Percentiles rank a stretch among this genome's conserved stretches.
Conservation (phyloP, 2,797 vertebrate genomes). For the Liasis olivaceus region DNA sequence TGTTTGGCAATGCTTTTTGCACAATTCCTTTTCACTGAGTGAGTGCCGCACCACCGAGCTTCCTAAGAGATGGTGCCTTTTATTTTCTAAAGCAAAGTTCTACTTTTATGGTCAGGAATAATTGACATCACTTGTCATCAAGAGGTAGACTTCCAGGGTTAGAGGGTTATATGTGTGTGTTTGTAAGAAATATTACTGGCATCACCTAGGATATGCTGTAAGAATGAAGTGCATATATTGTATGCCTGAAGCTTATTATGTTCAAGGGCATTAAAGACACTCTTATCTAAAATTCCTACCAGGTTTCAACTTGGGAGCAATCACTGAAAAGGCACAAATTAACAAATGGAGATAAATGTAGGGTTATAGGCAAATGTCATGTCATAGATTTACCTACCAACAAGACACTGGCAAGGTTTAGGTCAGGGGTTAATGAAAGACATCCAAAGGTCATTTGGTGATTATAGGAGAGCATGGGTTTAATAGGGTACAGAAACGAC, state of each 20-base stretch:
- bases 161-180: conserved; percentile 33
- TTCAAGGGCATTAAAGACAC: conserved; percentile 62
- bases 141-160: conserved; percentile 34
- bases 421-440: conserved; percentile 98
- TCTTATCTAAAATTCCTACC: conserved; percentile 65
- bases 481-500: conserved; percentile 86
- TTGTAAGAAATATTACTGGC: not conserved
- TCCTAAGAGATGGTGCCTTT: conserved; percentile 45
- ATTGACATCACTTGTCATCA: conserved; percentile 39
- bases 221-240: conserved; percentile 64
- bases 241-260: conserved; percentile 69
- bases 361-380: conserved; percentile 81
- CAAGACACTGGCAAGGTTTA: conserved; percentile 79
- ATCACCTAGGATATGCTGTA: not conserved
- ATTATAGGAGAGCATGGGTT: conserved; percentile 86
- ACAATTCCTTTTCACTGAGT: not conserved
- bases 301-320: conserved; percentile 70
- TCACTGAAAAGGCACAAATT: conserved; percentile 66
- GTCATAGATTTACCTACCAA: conserved; percentile 83
- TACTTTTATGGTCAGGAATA: conserved; percentile 51
- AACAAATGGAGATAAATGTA: conserved; percentile 81
- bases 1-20: not conserved
- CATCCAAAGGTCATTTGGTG: conserved; percentile 87
- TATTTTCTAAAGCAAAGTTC: conserved; percentile 50
- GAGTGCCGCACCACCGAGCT: not conserved